Conservation (phyloP, 2,797 vertebrate species). For the Loriculus beryllinus region DNA sequence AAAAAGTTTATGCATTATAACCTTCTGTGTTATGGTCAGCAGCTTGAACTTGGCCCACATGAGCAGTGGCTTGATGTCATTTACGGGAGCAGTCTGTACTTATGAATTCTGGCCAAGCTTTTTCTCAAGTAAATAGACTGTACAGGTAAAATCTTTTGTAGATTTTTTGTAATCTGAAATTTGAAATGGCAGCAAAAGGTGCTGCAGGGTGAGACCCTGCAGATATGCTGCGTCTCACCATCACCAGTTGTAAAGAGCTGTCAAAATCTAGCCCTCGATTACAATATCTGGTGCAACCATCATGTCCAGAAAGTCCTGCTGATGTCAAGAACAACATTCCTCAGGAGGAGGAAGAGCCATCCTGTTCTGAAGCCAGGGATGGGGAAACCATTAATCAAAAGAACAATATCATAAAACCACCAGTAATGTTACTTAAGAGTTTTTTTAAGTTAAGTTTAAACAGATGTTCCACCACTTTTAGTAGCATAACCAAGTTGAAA, state of each 20-base stretch:
- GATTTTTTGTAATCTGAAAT: background rate
- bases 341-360: background rate
- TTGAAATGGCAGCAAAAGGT: background rate
- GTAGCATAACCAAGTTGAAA: background rate
- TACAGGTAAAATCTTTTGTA: background rate
- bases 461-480: background rate
- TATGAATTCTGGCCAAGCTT: background rate
- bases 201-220: background rate
- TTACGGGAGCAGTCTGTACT: background rate
- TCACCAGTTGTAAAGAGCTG: background rate
- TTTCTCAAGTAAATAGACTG: background rate
- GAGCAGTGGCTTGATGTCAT: background rate
- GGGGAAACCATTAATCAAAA: background rate
- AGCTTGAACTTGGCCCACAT: background rate
- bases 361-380: background rate
- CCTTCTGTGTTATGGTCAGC: background rate
- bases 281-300: background rate
- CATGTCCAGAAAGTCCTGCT: background rate
- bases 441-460: background rate
- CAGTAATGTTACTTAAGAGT: background rate
- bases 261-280: background rate
- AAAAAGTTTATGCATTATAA: background rate
- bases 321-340: background rate
- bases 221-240: background rate
- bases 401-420: background rate